A percentile compares a stretch with the other conserved stretches of the same genome.
Conservation (phyloP, 37 sponge, comb jelly and placozoan species). For the Spongia lamella region DNA sequence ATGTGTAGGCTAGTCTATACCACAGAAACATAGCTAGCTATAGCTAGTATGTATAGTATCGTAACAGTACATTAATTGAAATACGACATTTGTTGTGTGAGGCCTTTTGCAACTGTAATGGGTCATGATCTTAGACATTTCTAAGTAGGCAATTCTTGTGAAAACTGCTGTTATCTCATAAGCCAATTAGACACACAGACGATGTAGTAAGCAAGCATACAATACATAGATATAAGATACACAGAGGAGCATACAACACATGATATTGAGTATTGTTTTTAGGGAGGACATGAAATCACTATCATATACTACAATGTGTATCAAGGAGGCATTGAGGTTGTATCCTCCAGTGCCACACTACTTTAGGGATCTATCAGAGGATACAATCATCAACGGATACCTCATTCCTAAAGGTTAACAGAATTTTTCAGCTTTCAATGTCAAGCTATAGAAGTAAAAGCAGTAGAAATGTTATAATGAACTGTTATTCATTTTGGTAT, state of each 20-base stretch:
- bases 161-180: no score
- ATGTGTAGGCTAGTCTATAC: neutral
- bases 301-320: slow-evolving; percentile 66
- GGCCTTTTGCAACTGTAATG: no score
- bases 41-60: no score
- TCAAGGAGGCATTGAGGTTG: slow-evolving; percentile 89
- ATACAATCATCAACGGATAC: slow-evolving; percentile 45
- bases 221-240: neutral
- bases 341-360: slow-evolving; percentile 73
- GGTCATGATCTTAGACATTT: no score
- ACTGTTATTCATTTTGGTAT: neutral
- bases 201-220: neutral
- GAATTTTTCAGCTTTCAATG: no score
- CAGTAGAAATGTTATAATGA: no score
- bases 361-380: slow-evolving; percentile 27
- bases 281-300: slow-evolving; percentile 65
- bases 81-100: no score
- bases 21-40: neutral
- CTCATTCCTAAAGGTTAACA: slow-evolving; percentile 58
- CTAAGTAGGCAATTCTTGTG: no score
- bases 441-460: no score
- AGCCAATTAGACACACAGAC: no score
- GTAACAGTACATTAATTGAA: no score
- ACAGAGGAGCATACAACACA: slow-evolving; percentile 22
- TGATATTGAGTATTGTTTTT: slow-evolving; percentile 39